Evolutionary conservation across 2,888 invertebrate species (phyloP).

Genomic region (Habroteleia sp.): DNA sequence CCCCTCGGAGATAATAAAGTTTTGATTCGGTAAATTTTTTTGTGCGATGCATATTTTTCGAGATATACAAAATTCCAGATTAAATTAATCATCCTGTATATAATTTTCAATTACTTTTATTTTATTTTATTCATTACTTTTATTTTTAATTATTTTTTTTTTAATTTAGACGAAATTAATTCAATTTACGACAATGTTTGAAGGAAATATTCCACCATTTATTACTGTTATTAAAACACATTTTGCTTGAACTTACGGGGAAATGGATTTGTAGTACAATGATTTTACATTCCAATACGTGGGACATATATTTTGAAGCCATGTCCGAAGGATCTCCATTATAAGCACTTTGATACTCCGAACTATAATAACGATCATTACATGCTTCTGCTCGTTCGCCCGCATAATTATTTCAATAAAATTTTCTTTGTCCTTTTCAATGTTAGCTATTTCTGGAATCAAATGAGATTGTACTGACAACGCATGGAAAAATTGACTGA

Average conservation of each 20-base stretch:
- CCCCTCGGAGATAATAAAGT: no score
- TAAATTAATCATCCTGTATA: no score
- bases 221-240: background rate
- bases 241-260: constrained; percentile 16
- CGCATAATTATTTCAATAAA: constrained; percentile 31
- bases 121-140: no score
- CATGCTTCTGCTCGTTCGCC: constrained; percentile 34
- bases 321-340: constrained; percentile 22
- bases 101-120: no score
- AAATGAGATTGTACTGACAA: constrained; percentile 11
- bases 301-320: constrained; percentile 12
- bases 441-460: constrained; percentile 2
- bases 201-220: no score
- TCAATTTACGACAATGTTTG: background rate
- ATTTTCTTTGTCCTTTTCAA: background rate
- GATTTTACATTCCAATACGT: constrained; percentile 47
- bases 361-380: constrained; percentile 30
- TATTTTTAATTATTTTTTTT: no score
- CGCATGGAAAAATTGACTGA: constrained; percentile 22
- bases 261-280: constrained; percentile 40
- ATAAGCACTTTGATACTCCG: constrained; percentile 8
- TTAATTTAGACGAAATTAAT: background rate
- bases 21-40: no score
- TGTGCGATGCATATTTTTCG: no score
- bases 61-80: no score